These are phyloP conservation scores for Eubasilissa splendida DNA, from an alignment of 2,888 invertebrate genomes.

Conservation along the genomic window DNA sequence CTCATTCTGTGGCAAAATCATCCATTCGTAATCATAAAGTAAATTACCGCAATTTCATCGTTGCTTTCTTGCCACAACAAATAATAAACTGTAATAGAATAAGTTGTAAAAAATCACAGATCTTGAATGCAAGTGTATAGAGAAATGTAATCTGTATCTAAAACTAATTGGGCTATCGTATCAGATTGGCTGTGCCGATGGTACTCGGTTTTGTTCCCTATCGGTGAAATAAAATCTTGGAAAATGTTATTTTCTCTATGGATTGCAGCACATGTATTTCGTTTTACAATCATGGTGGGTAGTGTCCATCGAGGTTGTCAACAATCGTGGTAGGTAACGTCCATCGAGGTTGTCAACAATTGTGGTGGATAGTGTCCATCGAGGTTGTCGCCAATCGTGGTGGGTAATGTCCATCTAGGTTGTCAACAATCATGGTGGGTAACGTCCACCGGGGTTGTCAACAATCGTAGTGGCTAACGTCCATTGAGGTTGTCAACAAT, in stretches of 20 bases:
- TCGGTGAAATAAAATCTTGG: slow-evolving; percentile 5
- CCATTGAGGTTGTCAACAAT: no score
- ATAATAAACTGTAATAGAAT: slow-evolving; percentile 28
- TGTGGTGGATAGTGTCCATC: slow-evolving; percentile 2
- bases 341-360: slow-evolving; percentile 7
- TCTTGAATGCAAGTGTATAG: slow-evolving; percentile 28
- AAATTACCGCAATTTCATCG: slow-evolving; percentile 31
- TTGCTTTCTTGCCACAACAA: slow-evolving; percentile 37
- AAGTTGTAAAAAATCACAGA: slow-evolving; percentile 33
- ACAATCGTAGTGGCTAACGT: no score
- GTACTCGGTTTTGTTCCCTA: background rate
- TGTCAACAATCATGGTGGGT: no score
- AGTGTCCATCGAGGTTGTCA: background rate
- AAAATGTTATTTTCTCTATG: slow-evolving; percentile 30
- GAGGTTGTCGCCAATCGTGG: slow-evolving; percentile 18
- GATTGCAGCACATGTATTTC: slow-evolving; percentile 33
- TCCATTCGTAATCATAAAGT: slow-evolving; percentile 21
- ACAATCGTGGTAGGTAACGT: background rate
- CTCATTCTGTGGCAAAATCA: slow-evolving; percentile 38
- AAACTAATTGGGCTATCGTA: slow-evolving; percentile 25
- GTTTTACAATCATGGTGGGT: slow-evolving; percentile 31
- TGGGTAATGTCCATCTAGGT: background rate
- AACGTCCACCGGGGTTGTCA: no score
- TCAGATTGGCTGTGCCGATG: slow-evolving; percentile 21
- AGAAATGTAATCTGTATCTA: background rate